Evolutionary conservation across 2,888 invertebrate species (phyloP), one percentile per base, ranked within the genome.

Genomic region (Sphaerophoria taeniata): DNA sequence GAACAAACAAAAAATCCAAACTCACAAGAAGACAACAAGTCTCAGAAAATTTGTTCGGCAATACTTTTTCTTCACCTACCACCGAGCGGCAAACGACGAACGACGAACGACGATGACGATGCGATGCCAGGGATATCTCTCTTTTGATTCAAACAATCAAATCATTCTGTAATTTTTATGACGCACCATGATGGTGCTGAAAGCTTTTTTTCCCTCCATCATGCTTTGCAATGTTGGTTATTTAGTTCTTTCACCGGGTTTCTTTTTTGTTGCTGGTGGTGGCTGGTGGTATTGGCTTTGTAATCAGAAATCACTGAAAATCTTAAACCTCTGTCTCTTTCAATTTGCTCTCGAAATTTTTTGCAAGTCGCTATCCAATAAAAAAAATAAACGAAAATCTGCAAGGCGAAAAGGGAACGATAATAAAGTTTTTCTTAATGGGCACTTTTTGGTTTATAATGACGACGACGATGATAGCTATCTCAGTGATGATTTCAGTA

Each of bases 91-190:
- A n/a, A n/a, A n/a, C n/a, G n/a, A n/a, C n/a, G n/a, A n/a, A 24
- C 24, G 24, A 24, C 24, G 2, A 24, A 24, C 24, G 1, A 24
- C 24, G 24, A 24, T 24, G 24, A 24, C 24, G 24, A 24, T 24
- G 24, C 24, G 39, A 60, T 51, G 70, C 53, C 60, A 55, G 53
- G 76, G 81, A 76, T 73, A 77, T 84, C 79, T 84, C 56, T 61
- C 72, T 75, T 75, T 84, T 84, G 79, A 84, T 79, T 84, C 72
- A 79, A 84, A 80, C 75, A 84, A 84, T 84, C 84, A 84, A 84
- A 84, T 84, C 79, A 84, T 79, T 84, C 84, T 76, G 79, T 84
- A 84, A 84, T 84, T 84, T 84, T 84, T 84, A 84, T 84, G 84
- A 79, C 79, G 84, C 84, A 84, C 84, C 67, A 84, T 75, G 75